Evolutionary conservation across 2,888 invertebrate species (phyloP).

Genomic region (Limnephilus marmoratus): DNA sequence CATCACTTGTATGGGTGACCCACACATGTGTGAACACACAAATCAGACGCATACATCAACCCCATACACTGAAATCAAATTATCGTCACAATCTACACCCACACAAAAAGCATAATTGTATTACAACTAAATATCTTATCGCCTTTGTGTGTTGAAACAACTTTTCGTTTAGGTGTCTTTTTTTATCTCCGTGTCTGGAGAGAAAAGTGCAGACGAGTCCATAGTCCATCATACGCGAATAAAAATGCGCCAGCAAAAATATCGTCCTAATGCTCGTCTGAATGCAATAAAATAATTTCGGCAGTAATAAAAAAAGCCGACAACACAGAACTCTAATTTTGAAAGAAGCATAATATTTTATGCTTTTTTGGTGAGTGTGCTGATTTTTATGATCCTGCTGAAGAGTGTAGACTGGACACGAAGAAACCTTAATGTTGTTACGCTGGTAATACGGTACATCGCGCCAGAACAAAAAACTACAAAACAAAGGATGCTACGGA

Average conservation of each 20-base stretch:
- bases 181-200: background rate
- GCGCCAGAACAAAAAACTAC: slow-evolving; percentile 50
- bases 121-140: background rate
- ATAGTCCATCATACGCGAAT: slow-evolving; percentile 27
- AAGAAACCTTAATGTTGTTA: slow-evolving; percentile 30
- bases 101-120: background rate
- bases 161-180: slow-evolving; percentile 7
- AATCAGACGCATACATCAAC: slow-evolving; percentile 50
- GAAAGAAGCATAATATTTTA: background rate
- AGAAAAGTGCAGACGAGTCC: slow-evolving; percentile 15
- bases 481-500: slow-evolving; percentile 50
- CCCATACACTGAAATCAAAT: background rate
- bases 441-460: slow-evolving; percentile 52
- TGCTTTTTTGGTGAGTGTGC: background rate
- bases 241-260: slow-evolving; percentile 35
- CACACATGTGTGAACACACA: slow-evolving; percentile 13
- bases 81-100: background rate
- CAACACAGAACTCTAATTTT: background rate
- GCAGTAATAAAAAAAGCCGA: background rate
- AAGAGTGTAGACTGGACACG: background rate
- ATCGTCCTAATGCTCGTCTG: slow-evolving; percentile 17
- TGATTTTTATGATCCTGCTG: background rate
- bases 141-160: background rate
- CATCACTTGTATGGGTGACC: background rate
- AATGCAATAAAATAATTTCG: background rate